Evolutionary conservation across 2,797 vertebrate species (phyloP).

Genomic region (Poeciliopsis gracilis): DNA sequence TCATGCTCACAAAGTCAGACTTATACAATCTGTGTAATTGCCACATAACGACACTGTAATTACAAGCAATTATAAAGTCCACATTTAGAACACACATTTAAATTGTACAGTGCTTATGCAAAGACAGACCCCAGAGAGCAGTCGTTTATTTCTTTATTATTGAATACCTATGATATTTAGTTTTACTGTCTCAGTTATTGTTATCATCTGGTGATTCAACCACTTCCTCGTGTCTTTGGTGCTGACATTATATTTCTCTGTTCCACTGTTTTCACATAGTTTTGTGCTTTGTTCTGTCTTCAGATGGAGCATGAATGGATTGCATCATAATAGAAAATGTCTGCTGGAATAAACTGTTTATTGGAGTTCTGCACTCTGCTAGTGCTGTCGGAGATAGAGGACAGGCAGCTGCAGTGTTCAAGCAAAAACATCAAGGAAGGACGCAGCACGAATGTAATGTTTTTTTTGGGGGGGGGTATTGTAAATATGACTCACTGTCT

Average conservation of each 20-base stretch:
- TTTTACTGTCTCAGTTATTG: background rate
- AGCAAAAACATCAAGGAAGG: background rate
- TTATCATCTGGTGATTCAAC: background rate
- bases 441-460: background rate
- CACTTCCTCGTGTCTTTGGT: constrained; percentile 5
- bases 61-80: constrained; percentile 67
- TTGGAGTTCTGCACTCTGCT: background rate
- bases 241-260: constrained; percentile 5
- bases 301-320: background rate
- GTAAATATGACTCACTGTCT: constrained; percentile 3
- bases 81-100: constrained; percentile 47
- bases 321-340: background rate
- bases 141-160: background rate
- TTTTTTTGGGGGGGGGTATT: no score
- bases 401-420: background rate
- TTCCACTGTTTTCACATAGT: background rate
- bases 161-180: background rate
- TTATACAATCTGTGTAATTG: constrained; percentile 49
- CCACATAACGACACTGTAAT: constrained; percentile 60
- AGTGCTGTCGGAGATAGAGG: background rate
- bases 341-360: background rate
- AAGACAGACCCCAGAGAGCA: background rate
- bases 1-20: constrained; percentile 38
- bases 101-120: constrained; percentile 5
- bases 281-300: background rate